phyloP scores from a whole-genome alignment of 2,797 vertebrate genomes.

The Lycodopsis pacificus region DNA sequence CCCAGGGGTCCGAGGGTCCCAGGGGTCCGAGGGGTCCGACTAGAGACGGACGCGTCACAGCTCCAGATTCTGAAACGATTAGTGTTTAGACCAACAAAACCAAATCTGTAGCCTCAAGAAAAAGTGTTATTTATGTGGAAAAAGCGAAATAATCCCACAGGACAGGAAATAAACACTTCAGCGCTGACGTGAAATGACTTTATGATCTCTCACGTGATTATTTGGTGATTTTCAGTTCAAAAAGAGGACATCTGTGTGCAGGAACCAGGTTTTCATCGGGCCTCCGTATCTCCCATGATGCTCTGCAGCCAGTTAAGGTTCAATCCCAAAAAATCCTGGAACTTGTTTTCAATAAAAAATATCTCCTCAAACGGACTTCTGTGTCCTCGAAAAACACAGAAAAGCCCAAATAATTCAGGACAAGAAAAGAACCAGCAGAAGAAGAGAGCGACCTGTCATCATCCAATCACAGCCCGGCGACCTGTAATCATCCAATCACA shows the following conservation, averaged over 20 bases:
- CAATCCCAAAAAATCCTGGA: background rate
- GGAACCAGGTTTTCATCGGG: background rate
- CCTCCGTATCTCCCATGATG: constrained; percentile 25
- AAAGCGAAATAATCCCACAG: background rate
- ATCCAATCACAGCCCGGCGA: background rate
- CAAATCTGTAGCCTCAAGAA: background rate
- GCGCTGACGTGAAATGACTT: too few relatives aligned
- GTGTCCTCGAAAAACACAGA: background rate
- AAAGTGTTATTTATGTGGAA: background rate
- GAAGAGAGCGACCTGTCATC: background rate
- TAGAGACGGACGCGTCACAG: background rate
- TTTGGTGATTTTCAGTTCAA: background rate
- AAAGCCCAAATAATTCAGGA: background rate
- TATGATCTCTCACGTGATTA: too few relatives aligned
- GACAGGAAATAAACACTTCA: too few relatives aligned
- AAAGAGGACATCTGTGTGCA: background rate
- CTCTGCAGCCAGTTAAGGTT: background rate
- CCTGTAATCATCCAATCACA: background rate
- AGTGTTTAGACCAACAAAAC: background rate
- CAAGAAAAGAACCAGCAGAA: background rate
- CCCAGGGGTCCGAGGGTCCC: background rate
- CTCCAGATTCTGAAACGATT: background rate
- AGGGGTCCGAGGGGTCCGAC: too few relatives aligned
- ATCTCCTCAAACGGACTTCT: background rate
- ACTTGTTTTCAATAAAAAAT: background rate